phyloP scores from a whole-genome alignment of 2,888 invertebrate genomes.

The Cotesia congregata region DNA sequence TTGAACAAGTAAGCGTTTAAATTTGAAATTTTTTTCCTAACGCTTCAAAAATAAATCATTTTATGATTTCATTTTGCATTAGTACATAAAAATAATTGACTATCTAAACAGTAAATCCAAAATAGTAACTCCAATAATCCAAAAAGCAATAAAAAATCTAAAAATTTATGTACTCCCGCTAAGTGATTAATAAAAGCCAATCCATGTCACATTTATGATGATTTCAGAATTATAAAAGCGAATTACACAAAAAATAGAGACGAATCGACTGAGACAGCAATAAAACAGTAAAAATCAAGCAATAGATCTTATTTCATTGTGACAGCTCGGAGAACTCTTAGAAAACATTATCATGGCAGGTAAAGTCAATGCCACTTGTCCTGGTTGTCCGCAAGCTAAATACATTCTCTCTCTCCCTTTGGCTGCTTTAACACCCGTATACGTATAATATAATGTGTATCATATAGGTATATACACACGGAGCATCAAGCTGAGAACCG shows the following conservation, averaged over 20 bases:
- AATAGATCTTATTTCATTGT: slow-evolving; percentile 1
- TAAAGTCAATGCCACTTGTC: slow-evolving; percentile 39
- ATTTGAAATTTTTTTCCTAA: too few species aligned
- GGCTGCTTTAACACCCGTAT: too few species aligned
- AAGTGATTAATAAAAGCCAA: neutral
- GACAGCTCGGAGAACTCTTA: neutral
- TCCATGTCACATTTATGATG: slow-evolving; percentile 2
- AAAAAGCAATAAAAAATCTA: neutral
- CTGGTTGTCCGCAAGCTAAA: slow-evolving; percentile 33
- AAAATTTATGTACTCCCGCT: neutral
- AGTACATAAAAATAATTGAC: neutral
- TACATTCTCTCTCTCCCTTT: slow-evolving; percentile 8
- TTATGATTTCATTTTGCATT: too few species aligned
- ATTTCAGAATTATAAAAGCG: neutral
- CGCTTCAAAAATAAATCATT: too few species aligned
- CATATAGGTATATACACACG: neutral
- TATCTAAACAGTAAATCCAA: neutral
- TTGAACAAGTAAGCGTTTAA: too few species aligned
- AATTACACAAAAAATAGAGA: neutral
- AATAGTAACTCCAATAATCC: neutral
- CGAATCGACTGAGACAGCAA: neutral
- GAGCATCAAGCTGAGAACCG: slow-evolving; percentile 20
- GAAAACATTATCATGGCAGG: neutral
- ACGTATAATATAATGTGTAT: too few species aligned
- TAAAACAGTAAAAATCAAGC: neutral